These are phyloP conservation scores for Scartelaos histophorus DNA, from an alignment of 2,113 vertebrate species.

Conservation along the genomic window DNA sequence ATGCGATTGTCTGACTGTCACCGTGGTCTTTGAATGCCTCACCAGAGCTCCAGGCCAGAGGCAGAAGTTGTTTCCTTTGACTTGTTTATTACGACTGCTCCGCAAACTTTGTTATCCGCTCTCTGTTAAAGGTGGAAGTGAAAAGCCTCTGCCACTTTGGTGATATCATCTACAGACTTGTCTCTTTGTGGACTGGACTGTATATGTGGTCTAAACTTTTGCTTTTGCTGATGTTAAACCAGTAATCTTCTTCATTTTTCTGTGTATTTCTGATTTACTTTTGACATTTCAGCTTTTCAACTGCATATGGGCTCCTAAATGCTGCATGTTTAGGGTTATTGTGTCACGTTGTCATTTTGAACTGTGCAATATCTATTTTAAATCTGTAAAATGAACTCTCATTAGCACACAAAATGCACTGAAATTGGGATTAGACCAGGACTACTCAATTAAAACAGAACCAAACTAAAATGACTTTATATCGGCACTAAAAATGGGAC, in stretches of 20 bases:
- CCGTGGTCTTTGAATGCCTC: slow-evolving; percentile 25
- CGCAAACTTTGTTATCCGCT: slow-evolving; percentile 39
- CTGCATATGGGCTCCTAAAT: no score
- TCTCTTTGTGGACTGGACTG: background rate
- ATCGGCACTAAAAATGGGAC: no score
- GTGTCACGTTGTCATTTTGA: no score
- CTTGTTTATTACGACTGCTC: slow-evolving; percentile 44
- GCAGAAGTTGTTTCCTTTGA: slow-evolving; percentile 46
- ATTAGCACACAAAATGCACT: no score
- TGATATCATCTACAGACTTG: slow-evolving; percentile 14
- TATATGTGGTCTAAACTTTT: background rate
- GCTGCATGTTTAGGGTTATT: no score
- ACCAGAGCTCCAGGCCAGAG: slow-evolving; percentile 20
- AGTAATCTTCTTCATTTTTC: background rate
- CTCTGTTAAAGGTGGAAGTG: slow-evolving; percentile 24
- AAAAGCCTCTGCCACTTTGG: slow-evolving; percentile 32
- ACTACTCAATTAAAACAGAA: no score
- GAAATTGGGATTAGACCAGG: no score
- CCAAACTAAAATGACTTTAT: no score
- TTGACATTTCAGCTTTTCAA: no score
- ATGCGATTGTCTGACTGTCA: slow-evolving; percentile 53
- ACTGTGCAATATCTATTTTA: no score
- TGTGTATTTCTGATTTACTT: background rate
- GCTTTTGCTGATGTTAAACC: background rate
- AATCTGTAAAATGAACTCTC: no score